Base-by-base conservation (phyloP, 2,797 vertebrate genomes). In the Propithecus perrieri region DNA sequence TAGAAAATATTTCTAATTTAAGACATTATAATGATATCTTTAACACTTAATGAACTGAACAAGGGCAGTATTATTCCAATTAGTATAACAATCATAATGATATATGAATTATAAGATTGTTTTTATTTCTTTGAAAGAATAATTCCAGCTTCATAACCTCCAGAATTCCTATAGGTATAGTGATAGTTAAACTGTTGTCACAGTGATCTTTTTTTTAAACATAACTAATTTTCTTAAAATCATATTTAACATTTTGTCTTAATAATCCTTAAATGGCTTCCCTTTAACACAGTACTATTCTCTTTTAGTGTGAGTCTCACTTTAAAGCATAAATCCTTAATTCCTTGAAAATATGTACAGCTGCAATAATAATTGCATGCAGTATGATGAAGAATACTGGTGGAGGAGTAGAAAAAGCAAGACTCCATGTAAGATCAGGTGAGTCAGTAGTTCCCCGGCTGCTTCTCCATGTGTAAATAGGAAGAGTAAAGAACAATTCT, bases 1-100 rank as follows among this genome's bases (percentile, higher is more conserved):
- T 46, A 85, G n/a, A 80, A 85, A 85, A 85, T 80, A 71, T 65
- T 79, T 85, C 65, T 71, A 89, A 89, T 17, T 87, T 79, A 90
- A 92, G 55, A 92, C 7, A 72, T 59, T 38, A 48, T 18, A 81
- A 46, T 24, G 2, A 6, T 83, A 26, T 85, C 55, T 65, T 67
- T 75, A 69, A 80, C 8, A 72, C 28, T 67, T 46, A 76, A 71
- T 10, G 65, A 78, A 28, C 4, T 59, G 41, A 33, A 67, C 35
- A 96, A 79, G 5, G 22, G 7, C 2, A 84, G n/a, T 91, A 71
- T 59, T 59, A 43, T 65, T 93, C 15, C 69, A 93, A 65, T 48
- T 75, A 85, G 17, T 85, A 11, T 33, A 86, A 46, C 5, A 22
- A 28, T 67, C 26, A 10, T 53, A n/a, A 75, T 26, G 13, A 75